phyloP scores from a whole-genome alignment of 64 coral and sea anemone genomes.

The Montipora capricornis region DNA sequence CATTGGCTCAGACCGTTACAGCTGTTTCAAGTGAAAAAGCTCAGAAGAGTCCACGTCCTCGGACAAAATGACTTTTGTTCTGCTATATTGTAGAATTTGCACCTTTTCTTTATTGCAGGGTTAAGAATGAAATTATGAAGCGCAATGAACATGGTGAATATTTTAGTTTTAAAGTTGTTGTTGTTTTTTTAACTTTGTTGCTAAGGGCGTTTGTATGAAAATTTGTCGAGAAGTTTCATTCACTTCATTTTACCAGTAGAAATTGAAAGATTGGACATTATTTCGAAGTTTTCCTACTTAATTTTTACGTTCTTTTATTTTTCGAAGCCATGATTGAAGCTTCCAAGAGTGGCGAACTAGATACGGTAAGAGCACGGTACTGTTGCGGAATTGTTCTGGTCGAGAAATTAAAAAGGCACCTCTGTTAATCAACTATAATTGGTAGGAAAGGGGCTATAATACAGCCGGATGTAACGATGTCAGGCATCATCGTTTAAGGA shows the following conservation, averaged over 20 bases:
- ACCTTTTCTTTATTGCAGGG: conserved; percentile 52
- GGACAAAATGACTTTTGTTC: background rate
- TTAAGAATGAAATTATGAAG: conserved; percentile 73
- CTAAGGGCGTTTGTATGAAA: too few relatives aligned
- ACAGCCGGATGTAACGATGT: too few relatives aligned
- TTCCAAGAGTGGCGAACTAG: conserved; percentile 81
- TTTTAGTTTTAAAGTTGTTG: background rate
- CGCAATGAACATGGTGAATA: conserved; percentile 78
- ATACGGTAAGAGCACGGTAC: conserved; percentile 54
- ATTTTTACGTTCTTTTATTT: conserved; percentile 4
- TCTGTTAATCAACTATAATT: too few relatives aligned
- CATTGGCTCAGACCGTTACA: background rate
- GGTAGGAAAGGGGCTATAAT: too few relatives aligned
- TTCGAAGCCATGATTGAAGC: conserved; percentile 90
- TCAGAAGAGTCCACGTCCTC: background rate
- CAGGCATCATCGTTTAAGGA: too few relatives aligned
- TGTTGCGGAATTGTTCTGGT: background rate
- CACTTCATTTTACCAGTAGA: too few relatives aligned
- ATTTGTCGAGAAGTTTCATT: too few relatives aligned
- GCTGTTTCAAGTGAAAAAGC: too few relatives aligned
- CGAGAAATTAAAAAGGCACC: background rate
- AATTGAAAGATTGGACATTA: too few relatives aligned
- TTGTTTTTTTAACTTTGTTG: too few relatives aligned
- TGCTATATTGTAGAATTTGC: background rate
- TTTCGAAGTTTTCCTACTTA: too few relatives aligned